Base-by-base conservation (phyloP, 2,113 vertebrate species). In the Stictonetta naevosa region DNA sequence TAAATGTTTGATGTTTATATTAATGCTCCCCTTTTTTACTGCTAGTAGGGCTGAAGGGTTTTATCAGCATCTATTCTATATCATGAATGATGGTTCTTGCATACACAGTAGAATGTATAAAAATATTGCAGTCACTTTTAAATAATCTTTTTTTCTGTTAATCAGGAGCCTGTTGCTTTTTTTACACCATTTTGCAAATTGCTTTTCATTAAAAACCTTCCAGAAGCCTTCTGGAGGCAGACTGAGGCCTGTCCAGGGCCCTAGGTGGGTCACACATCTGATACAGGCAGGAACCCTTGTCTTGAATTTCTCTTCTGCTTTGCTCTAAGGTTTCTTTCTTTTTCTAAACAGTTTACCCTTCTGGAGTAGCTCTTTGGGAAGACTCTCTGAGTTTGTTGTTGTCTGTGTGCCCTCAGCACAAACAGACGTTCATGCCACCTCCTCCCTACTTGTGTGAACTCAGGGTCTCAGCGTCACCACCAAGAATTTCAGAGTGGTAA, bases 251-350 rank as follows among this genome's bases (percentile, higher is more conserved):
- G 22, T 28, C 2, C 12, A 48, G 26, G 53, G 22, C 18, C 8
- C 25, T 14, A 6, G 15, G 5, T 40, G 7, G n/a, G 6, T 4
- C 2, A 17, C 2, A 3, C 14, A 17, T 4, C n/a, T 10, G 5
- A 5, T 26, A 8, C 29, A 14, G 29, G 25, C 8, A 8, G 33
- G 28, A 89, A 13, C 19, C 1, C 0, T 13, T 2, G 1, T 7
- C 25, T 86, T 31, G 20, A 4, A 7, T 69, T 69, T 48, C n/a
- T 8, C 26, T 22, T 80, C 14, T 8, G 29, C 14, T 21, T 56
- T 56, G 26, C 31, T 48, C 25, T 44, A 16, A 52, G 40, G 6
- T 17, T 38, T 64, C 66, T 64, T 50, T 85, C 34, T 25, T 11
- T 64, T 77, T 86, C 31, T 60, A 25, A 40, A 26, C 40, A 10